phyloP scores from a whole-genome alignment of 2,888 invertebrate genomes.

The Heliconius sara region DNA sequence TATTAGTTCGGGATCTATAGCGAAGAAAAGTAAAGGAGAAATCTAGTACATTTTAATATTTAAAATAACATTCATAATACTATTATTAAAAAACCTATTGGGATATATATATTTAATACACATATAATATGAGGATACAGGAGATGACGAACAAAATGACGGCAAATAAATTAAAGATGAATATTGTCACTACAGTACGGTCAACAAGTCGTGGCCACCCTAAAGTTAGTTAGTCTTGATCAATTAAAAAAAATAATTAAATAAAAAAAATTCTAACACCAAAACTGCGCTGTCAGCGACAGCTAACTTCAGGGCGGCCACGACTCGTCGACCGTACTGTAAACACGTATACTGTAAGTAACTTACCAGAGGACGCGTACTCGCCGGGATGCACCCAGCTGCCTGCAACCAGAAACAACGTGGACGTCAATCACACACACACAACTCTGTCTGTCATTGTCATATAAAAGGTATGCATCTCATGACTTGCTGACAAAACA shows the following conservation, averaged over 20 bases:
- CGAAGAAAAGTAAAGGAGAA: not conserved
- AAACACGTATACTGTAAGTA: not conserved
- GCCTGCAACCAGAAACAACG: slow-evolving; percentile 84
- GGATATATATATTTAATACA: not conserved
- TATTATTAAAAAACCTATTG: not conserved
- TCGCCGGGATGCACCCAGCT: slow-evolving; percentile 99
- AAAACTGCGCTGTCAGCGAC: too few relatives aligned
- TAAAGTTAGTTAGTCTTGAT: too few relatives aligned
- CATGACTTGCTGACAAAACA: not conserved
- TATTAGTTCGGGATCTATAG: not conserved
- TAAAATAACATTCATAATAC: not conserved
- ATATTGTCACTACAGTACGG: slow-evolving; percentile 5
- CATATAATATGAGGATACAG: not conserved
- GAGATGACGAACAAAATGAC: slow-evolving; percentile 22
- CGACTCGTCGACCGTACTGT: not conserved
- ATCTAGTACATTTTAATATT: not conserved
- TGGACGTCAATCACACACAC: not conserved
- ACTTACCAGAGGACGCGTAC: slow-evolving; percentile 98
- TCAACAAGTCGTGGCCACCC: not conserved
- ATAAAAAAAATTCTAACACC: too few relatives aligned
- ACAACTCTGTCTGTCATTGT: not conserved
- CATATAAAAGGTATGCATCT: not conserved
- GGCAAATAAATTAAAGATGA: slow-evolving; percentile 37
- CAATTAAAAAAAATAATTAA: too few relatives aligned
- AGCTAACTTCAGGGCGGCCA: too few relatives aligned